Evolutionary conservation across 2,888 invertebrate genomes (phyloP), one percentile per base, ranked within the genome.

Genomic region (Dynastes maya): DNA sequence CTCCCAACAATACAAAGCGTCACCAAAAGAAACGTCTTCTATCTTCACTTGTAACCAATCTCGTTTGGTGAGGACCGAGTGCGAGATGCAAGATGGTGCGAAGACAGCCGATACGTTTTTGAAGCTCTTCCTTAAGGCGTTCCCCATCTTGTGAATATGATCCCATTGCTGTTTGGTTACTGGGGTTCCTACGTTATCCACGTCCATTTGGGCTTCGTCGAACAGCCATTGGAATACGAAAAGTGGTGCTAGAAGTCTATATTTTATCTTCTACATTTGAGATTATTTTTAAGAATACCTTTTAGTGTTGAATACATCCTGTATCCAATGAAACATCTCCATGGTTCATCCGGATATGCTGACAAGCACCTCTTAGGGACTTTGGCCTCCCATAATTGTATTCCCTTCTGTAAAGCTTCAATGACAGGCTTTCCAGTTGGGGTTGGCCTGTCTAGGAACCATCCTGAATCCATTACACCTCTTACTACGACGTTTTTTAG

Each of bases 181-280:
- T 0, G 97, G 97, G 0, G 96, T 94, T 0, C 96, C 95, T 1
- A 98, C 96, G 84, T 97, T 97, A 87, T 97, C 97, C 0, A 96
- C 97, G 45, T 95, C 94, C 91, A 98, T 94, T 90, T 98, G 98
- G 2, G 97, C 97, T 86, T 97, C 97, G 87, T 98, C 98, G 88
- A 97, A 98, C 71, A 98, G 91, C 93, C 97, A 97, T 91, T 98
- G 98, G 87, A 98, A 96, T 32, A 98, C 94, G 87, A 98, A 98
- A 37, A 98, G 91, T 0, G 97, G 97, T 72, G 96, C 97, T 93
- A 88, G 61, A 88, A 86, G 77, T 16, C 9, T 29, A 77, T 49
- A n/a, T 78, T 16, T 32, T 29, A 16, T 49, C 5, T 37, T 37
- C 32, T 37, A 37, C 32, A 37, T 37, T 37, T 37, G 5, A 37